A percentile compares a stretch with the other conserved stretches of the same genome.
These are phyloP conservation scores for Chaetura pelagica DNA, from an alignment of 2,113 vertebrate species.

Conservation along the genomic window DNA sequence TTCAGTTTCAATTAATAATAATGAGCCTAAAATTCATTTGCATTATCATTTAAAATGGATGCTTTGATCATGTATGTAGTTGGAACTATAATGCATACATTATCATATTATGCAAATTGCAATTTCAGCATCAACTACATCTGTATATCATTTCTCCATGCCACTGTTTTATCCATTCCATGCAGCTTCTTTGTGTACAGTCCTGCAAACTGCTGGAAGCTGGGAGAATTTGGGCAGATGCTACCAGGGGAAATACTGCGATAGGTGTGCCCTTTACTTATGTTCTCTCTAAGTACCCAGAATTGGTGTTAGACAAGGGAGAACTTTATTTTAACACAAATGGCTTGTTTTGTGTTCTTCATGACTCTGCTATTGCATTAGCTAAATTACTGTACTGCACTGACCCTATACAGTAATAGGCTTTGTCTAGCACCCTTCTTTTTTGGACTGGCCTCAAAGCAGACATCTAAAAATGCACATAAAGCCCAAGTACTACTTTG, in stretches of 20 bases:
- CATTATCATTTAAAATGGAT: conserved; percentile 44
- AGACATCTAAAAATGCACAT: neutral
- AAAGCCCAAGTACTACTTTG: neutral
- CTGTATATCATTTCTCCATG: conserved; percentile 9
- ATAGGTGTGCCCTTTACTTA: neutral
- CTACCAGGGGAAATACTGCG: neutral
- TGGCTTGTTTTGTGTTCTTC: neutral
- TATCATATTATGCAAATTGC: conserved; percentile 63
- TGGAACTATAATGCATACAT: conserved; percentile 35
- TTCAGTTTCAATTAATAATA: conserved; percentile 67
- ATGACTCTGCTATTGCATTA: neutral
- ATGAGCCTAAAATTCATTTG: conserved; percentile 64
- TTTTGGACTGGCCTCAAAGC: neutral
- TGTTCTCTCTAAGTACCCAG: neutral
- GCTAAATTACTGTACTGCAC: neutral
- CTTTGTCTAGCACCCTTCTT: neutral
- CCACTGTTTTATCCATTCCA: neutral
- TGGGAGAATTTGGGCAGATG: neutral
- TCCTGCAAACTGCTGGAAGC: neutral
- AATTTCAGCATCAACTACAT: conserved; percentile 2
- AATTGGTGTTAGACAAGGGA: rapidly evolving
- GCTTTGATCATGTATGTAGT: conserved; percentile 71
- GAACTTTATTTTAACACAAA: neutral
- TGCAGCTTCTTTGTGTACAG: neutral
- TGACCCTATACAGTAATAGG: neutral